phyloP scores from a whole-genome alignment of 2,113 vertebrate species.

The Electrona antarctica region DNA sequence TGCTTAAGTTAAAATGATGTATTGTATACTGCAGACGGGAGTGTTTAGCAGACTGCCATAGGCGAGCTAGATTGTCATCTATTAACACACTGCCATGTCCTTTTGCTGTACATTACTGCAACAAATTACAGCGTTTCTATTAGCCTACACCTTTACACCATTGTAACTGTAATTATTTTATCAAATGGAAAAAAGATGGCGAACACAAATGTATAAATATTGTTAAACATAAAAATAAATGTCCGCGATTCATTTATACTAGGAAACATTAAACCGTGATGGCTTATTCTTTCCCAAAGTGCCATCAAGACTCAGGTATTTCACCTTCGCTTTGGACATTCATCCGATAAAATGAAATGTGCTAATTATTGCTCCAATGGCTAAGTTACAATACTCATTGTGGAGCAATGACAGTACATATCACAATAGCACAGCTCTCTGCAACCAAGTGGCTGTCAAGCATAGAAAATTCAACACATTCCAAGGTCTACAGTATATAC shows the following conservation, averaged over 20 bases:
- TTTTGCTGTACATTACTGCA: background rate
- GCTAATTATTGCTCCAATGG: conserved; percentile 58
- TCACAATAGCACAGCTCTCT: conserved; percentile 45
- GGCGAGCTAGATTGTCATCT: background rate
- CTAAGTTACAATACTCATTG: conserved; percentile 7
- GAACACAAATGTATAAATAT: background rate
- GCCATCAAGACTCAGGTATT: conserved; percentile 11
- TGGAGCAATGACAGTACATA: conserved; percentile 21
- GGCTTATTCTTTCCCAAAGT: background rate
- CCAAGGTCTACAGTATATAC: conserved; percentile 33
- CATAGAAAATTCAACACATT: conserved; percentile 56
- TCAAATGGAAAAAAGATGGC: background rate
- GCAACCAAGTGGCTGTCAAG: conserved; percentile 60
- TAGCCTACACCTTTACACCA: too few species aligned
- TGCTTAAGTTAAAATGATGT: background rate
- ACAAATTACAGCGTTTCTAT: background rate
- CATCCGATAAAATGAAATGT: conserved; percentile 50
- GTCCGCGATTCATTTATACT: background rate
- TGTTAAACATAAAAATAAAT: background rate
- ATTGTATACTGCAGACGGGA: background rate
- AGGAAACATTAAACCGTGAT: too few species aligned
- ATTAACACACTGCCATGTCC: background rate
- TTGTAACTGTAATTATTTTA: too few species aligned
- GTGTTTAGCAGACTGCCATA: background rate
- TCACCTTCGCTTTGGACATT: conserved; percentile 21